Evolutionary conservation across 2,797 vertebrate species (phyloP), one percentile per base, ranked within the genome.

Genomic region (Lophius americanus): DNA sequence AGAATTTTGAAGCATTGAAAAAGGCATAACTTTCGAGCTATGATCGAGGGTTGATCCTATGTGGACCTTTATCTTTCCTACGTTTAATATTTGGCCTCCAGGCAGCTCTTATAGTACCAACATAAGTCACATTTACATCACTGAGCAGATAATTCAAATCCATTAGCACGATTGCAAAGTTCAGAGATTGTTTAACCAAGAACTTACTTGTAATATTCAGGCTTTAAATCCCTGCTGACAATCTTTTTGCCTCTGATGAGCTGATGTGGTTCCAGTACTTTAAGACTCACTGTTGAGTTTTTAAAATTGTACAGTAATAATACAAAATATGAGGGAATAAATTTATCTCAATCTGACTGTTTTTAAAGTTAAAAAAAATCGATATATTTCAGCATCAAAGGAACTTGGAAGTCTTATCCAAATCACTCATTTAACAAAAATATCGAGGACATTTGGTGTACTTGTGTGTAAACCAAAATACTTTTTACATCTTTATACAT

Each of bases 401-500:
- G 23, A 23, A 23, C 23, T 23, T 23, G 23, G 23, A 23, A 23
- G 23, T 23, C 23, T 23, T 23, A 23, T 23, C 23, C 23, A 23
- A 23, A 23, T 23, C 23, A 23, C 23, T 23, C 23, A 23, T 23
- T 23, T 23, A 23, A 23, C 23, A 23, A 23, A 23, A 23, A 23
- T 23, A 23, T 23, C 23, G 23, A 23, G 23, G 23, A 23, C 23
- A 23, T 23, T 23, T 23, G 23, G 23, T 23, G 23, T 23, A 23
- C 1, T 23, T 23, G 23, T 64, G 9, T 6, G 39, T 78, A 59
- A 73, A 11, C 37, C 54, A 84, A 87, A 87, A 84, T 83, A 81
- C 6, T 63, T 3, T 42, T 42, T 42, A 9, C 7, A 42, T 42
- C 9, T 42, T 53, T 59, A 70, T 55, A 77, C 60, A 81, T 49